phyloP scores from a whole-genome alignment of 2,113 vertebrate species.

The Trichechus manatus region DNA sequence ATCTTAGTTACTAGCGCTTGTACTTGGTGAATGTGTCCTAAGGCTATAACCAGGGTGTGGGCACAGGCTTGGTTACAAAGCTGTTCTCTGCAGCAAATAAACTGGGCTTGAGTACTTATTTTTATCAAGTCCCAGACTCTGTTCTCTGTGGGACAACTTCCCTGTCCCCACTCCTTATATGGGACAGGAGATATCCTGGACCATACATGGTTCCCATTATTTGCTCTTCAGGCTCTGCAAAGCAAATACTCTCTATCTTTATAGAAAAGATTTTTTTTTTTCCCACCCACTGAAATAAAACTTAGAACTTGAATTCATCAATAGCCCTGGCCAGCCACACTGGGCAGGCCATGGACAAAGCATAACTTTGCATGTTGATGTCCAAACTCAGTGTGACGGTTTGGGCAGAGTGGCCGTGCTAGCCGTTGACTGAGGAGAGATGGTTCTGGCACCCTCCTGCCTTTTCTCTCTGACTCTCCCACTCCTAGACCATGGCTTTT shows the following conservation, averaged over 20 bases:
- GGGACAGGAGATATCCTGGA: background rate
- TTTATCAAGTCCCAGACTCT: background rate
- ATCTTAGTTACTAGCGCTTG: background rate
- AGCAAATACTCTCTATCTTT: background rate
- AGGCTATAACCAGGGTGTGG: slow-evolving; percentile 35
- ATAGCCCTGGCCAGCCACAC: background rate
- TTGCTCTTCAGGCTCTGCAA: background rate
- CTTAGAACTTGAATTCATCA: slow-evolving; percentile 3
- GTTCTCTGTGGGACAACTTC: background rate
- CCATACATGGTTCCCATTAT: slow-evolving; percentile 17
- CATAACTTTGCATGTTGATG: background rate
- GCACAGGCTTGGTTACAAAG: slow-evolving; percentile 37
- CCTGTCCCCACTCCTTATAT: background rate
- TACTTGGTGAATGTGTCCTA: background rate
- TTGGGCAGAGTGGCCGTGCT: background rate
- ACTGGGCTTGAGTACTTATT: slow-evolving; percentile 10
- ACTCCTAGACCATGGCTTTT: too few relatives aligned
- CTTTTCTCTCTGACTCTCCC: too few relatives aligned
- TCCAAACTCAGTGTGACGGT: background rate
- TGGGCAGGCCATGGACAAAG: background rate
- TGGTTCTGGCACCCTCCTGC: too few relatives aligned
- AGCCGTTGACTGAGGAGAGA: too few relatives aligned
- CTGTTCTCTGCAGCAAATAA: slow-evolving; percentile 54
- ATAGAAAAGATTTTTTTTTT: background rate
- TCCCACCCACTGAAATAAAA: slow-evolving; percentile 21